Conservation (phyloP, 1,140 invertebrate genomes). For the Acromyrmex echinatior region DNA sequence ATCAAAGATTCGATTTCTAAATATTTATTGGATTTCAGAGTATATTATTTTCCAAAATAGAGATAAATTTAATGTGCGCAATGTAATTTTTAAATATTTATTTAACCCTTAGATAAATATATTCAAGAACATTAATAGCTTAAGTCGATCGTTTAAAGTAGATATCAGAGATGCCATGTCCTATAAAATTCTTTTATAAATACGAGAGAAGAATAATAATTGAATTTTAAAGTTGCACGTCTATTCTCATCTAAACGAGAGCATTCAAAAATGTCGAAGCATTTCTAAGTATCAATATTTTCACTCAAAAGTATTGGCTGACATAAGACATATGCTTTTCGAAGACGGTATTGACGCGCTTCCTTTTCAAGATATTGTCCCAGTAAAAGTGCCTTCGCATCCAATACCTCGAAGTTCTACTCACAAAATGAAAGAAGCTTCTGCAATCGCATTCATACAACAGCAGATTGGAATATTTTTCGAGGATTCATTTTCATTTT, state of each 20-base stretch:
- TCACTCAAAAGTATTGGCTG: conserved; percentile 21
- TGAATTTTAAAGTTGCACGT: conserved; percentile 1
- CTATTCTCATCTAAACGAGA: neutral
- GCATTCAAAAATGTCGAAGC: conserved; percentile 25
- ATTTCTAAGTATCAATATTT: conserved; percentile 41
- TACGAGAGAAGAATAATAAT: conserved; percentile 14
- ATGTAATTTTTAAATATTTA: neutral
- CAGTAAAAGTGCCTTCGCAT: conserved; percentile 31
- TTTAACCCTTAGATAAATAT: neutral
- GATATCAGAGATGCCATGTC: neutral
- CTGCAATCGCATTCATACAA: neutral
- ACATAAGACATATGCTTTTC: conserved; percentile 44
- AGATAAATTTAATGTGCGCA: neutral
- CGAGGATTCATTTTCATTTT: conserved; percentile 13
- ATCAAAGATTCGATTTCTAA: neutral
- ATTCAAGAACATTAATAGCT: conserved; percentile 14
- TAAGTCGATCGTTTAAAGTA: neutral
- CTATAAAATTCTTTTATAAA: conserved; percentile 1
- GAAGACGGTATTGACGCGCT: conserved; percentile 35
- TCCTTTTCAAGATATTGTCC: conserved; percentile 11
- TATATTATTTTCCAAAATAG: neutral
- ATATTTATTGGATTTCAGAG: neutral
- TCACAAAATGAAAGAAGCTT: conserved; percentile 4
- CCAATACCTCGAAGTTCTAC: conserved; percentile 17
- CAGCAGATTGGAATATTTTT: neutral